These are phyloP conservation scores for Itoplectis maculator DNA, from an alignment of 2,888 invertebrate species.

Conservation along the genomic window DNA sequence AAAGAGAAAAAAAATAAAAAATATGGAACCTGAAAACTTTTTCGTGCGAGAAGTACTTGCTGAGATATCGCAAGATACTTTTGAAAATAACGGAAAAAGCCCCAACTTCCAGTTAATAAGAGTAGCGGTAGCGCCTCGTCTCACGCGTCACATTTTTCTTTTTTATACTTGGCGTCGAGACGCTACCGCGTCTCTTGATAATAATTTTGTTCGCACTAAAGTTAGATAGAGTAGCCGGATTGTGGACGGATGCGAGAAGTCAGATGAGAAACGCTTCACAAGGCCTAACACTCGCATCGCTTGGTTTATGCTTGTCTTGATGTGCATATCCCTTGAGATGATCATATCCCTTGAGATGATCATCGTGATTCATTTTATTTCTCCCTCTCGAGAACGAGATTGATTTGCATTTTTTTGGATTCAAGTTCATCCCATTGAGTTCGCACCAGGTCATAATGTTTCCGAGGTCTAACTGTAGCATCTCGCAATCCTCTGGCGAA, in stretches of 20 bases:
- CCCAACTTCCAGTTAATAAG: no score
- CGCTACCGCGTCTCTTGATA: no score
- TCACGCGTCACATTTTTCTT: no score
- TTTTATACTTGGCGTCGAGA: no score
- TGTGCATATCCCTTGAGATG: background rate
- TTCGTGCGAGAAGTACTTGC: no score
- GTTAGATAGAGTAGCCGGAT: background rate
- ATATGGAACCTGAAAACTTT: no score
- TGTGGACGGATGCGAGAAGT: background rate
- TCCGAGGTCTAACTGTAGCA: background rate
- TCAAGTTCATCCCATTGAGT: background rate
- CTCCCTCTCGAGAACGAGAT: background rate
- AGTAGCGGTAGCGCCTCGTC: no score
- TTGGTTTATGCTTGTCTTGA: background rate
- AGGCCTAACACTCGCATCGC: background rate
- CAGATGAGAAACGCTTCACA: conserved; percentile 1
- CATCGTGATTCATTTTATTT: background rate
- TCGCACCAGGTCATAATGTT: background rate
- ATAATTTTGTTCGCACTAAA: background rate
- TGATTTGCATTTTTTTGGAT: background rate
- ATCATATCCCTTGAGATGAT: background rate
- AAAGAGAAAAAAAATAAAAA: no score
- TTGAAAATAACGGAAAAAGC: no score
- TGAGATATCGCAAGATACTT: no score
- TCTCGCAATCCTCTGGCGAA: background rate